Evolutionary conservation across 2,888 invertebrate species (phyloP).

Genomic region (Axea sp.): DNA sequence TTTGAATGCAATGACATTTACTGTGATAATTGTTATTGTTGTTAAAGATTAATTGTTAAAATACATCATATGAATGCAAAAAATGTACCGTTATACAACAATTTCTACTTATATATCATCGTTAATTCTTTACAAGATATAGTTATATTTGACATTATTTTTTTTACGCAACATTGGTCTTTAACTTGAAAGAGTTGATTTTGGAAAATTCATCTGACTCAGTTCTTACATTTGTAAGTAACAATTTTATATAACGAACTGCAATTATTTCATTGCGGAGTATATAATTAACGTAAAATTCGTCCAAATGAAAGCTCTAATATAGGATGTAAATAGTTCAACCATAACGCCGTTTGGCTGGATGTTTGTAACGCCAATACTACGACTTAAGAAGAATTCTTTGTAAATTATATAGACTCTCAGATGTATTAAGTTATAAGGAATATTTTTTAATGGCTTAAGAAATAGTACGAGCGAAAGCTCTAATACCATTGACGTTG

Average conservation of each 20-base stretch:
- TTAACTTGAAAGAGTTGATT: constrained; percentile 33
- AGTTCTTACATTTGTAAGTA: constrained; percentile 43
- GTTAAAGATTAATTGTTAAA: constrained; percentile 50
- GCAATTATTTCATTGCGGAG: constrained; percentile 23
- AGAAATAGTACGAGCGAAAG: neutral
- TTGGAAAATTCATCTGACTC: constrained; percentile 6
- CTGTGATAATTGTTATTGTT: constrained; percentile 59
- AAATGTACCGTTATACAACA: constrained; percentile 23
- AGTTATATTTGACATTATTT: constrained; percentile 25
- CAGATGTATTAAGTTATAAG: too few relatives aligned
- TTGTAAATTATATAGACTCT: too few relatives aligned
- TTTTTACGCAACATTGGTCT: constrained; percentile 18
- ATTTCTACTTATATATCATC: constrained; percentile 36
- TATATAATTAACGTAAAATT: constrained; percentile 39
- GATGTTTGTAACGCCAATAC: constrained; percentile 30
- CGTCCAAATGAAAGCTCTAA: constrained; percentile 54
- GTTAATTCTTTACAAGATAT: constrained; percentile 30
- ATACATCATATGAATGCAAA: constrained; percentile 23
- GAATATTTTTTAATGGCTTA: constrained; percentile 22
- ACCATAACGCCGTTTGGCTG: constrained; percentile 14
- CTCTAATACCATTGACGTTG: constrained; percentile 16
- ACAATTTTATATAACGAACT: constrained; percentile 52
- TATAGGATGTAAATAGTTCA: constrained; percentile 52
- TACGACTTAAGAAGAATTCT: neutral
- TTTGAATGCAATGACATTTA: constrained; percentile 55